phyloP scores from a whole-genome alignment of 2,888 invertebrate genomes.

The Steinernema scapterisci region DNA sequence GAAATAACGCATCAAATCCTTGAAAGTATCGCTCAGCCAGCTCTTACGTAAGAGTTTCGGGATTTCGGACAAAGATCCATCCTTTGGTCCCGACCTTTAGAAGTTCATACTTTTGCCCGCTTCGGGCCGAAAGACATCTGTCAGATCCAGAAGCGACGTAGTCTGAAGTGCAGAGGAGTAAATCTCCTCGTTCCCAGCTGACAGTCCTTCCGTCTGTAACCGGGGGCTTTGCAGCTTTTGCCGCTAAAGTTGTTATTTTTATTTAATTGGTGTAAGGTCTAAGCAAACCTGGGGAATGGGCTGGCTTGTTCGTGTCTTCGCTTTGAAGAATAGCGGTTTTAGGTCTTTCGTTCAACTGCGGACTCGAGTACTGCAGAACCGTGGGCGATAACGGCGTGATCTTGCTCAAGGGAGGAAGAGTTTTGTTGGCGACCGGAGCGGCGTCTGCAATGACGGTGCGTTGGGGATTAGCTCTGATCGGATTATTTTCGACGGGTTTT shows the following conservation, averaged over 20 bases:
- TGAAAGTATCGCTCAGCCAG: background rate
- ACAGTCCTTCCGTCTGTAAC: background rate
- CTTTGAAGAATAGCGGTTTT: background rate
- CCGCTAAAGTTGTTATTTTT: background rate
- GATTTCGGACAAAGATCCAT: constrained; percentile 26
- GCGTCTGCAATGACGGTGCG: background rate
- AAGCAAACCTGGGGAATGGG: background rate
- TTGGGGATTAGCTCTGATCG: background rate
- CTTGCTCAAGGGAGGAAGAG: background rate
- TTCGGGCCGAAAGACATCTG: background rate
- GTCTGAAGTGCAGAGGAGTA: constrained; percentile 1
- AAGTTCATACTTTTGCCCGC: background rate
- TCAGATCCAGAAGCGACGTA: background rate
- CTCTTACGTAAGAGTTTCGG: background rate
- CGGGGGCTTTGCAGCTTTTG: background rate
- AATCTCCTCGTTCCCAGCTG: constrained; percentile 2
- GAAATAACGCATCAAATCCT: background rate
- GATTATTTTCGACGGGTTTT: constrained; percentile 16
- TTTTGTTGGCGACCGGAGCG: background rate
- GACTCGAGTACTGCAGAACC: background rate
- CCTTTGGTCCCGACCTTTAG: constrained; percentile 9
- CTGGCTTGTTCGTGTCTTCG: no score
- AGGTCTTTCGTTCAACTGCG: background rate
- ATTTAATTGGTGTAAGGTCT: background rate
- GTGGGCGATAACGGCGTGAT: constrained; percentile 24